Evolutionary conservation across 2,888 invertebrate genomes (phyloP), one percentile per base, ranked within the genome.

Genomic region (Antitype chi): DNA sequence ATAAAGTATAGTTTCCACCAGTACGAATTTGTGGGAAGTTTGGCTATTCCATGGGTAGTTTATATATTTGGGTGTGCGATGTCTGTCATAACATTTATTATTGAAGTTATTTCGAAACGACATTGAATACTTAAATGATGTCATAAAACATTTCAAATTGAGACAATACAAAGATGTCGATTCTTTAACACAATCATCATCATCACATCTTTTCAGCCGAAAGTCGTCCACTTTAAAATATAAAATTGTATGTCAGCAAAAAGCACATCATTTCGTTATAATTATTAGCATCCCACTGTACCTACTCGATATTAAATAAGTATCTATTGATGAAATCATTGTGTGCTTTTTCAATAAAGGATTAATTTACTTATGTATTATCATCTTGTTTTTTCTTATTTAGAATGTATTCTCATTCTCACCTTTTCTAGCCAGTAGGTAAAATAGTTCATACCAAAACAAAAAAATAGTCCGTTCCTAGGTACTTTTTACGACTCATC

Each of bases 11-110:
- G 76, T 8, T 85, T 88, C 43, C 75, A 78, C 13, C 62, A 79
- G 0, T 75, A 70, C 5, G 60, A 53, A 3, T 84, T 85, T 47
- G 52, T 74, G 43, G 72, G 76, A 4, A 53, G 84, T 5, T 80
- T 92, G 53, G 53, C 85, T 4, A 75, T 93, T 52, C 93, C 94
- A 0, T 94, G 93, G 94, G 77, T 84, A 11, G 67, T 93, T 28
- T 90, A 90, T 60, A 20, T 82, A 8, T 64, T 85, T 68, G 93
- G 94, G 15, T 76, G 88, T 43, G 15, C 72, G 1, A 5, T 90
- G 32, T 89, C 93, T 23, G 52, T 60, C 4, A n/a, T 87, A 0
- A 80, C 88, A 11, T 89, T 93, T 76, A 25, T 84, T 13, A 49
- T 89, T 69, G 91, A 91, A 85, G 38, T 89, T 52, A 25, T 82